Evolutionary conservation across 1,140 invertebrate genomes (phyloP), one percentile per base, ranked within the genome.

Genomic region (Bombus difficillimus): DNA sequence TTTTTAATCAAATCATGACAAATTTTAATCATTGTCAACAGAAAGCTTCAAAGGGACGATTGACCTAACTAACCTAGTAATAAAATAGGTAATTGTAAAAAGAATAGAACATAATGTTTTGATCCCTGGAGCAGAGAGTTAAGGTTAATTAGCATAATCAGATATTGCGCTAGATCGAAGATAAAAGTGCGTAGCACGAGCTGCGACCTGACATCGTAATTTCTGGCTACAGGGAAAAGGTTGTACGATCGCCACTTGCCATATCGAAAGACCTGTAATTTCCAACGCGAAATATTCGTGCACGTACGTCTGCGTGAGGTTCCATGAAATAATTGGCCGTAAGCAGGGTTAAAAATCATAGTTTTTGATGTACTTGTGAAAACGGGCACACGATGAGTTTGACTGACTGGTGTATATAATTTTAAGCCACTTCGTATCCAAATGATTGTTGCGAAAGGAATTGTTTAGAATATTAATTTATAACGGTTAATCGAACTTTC

Each of bases 321-420:
- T 34, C 10, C 28, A 9, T 22, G 13, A 22, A 74, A 34, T 47
- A 53, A 69, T 74, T 81, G 53, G 22, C 18, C 62, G 47, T 28
- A 68, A 69, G n/a, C 22, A 25, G 84, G 28, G n/a, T 53, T n/a
- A 57, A 79, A 62, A 83, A 62, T 86, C 57, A 22, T 3, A 8
- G 18, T 74, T 84, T 76, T 37, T 39, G 59, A 47, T 10, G 64
- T 78, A 72, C 34, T 59, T 57, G 22, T 74, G 81, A 62, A 86
- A 86, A 85, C 53, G 73, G 32, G 84, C 75, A 89, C 87, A 82
- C 90, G 85, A 90, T 89, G 91, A 92, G 92, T 32, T 12, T 3
- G 18, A 47, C 28, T 28, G 25, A 13, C 10, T 71, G 10, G 15
- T 2, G 13, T 72, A 8, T 37, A 32, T 47, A 13, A n/a, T 47